phyloP scores from a whole-genome alignment of 2,797 vertebrate species.

The Oreortyx pictus region DNA sequence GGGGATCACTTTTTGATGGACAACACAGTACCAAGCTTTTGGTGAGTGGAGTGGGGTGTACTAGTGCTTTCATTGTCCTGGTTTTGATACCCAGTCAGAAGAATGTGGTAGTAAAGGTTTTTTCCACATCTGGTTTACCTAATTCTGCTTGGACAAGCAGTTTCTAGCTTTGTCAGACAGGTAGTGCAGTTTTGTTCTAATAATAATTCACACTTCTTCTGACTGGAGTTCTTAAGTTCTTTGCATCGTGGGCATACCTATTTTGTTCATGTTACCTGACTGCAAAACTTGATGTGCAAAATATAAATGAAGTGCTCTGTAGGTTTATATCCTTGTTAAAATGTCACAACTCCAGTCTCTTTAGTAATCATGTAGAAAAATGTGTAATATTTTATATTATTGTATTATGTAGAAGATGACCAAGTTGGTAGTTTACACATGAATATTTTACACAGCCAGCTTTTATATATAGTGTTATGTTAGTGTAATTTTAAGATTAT shows the following conservation, averaged over 20 bases:
- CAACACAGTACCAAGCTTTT: neutral
- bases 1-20: neutral
- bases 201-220: neutral
- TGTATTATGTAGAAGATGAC: neutral
- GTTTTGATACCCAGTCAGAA: neutral
- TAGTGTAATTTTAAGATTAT: neutral
- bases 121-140: neutral
- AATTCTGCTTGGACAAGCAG: neutral
- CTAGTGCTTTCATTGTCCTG: neutral
- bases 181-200: neutral
- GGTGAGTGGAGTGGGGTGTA: neutral
- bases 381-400: too few species aligned
- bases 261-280: neutral
- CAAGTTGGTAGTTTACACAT: neutral
- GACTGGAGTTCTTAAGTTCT: neutral
- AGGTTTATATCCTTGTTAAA: neutral
- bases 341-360: neutral
- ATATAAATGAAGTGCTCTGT: neutral
- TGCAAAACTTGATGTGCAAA: neutral
- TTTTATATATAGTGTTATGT: neutral
- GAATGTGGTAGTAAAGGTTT: neutral
- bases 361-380: neutral
- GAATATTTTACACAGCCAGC: neutral
- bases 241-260: neutral
- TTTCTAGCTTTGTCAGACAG: neutral